Conservation (phyloP, 64 coral and sea anemone genomes). For the Dendrophyllia cribrosa region DNA sequence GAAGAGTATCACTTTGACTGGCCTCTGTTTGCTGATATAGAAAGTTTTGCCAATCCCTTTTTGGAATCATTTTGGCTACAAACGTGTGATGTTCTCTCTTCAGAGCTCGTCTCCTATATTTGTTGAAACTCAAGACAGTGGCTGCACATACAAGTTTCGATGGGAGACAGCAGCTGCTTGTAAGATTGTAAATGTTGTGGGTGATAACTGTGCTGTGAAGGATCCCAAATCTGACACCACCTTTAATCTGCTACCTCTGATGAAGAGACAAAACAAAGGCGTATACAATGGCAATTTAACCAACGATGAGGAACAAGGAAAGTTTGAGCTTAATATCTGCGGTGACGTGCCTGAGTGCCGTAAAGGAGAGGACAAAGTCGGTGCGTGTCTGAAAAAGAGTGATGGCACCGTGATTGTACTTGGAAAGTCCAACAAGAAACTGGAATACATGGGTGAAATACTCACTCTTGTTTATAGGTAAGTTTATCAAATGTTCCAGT, state of each 20-base stretch:
- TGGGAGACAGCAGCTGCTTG: slow-evolving; percentile 68
- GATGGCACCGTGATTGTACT: slow-evolving; percentile 23
- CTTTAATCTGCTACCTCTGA: slow-evolving; percentile 55
- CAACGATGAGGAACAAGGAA: not conserved
- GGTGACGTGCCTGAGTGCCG: not conserved
- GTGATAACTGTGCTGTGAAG: slow-evolving; percentile 43
- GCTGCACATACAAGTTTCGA: slow-evolving; percentile 41
- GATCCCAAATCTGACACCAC: slow-evolving; percentile 69
- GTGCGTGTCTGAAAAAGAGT: slow-evolving; percentile 35
- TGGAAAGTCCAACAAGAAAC: not conserved
- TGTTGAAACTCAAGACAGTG: not conserved
- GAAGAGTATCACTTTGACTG: too few species aligned
- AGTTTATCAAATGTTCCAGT: not conserved
- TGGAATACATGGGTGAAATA: slow-evolving; percentile 62
- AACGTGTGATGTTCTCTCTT: not conserved
- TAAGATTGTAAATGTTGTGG: slow-evolving; percentile 26
- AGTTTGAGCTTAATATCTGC: slow-evolving; percentile 57
- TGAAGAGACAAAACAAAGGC: not conserved
- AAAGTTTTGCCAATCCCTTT: too few species aligned
- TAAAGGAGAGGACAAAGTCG: not conserved
- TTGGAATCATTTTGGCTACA: too few species aligned
- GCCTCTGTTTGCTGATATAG: too few species aligned
- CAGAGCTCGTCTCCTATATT: slow-evolving; percentile 23
- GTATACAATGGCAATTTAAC: slow-evolving; percentile 1
- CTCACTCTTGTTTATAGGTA: slow-evolving; percentile 54